Evolutionary conservation across 2,797 vertebrate genomes (phyloP), one percentile per base, ranked within the genome.

Genomic region (Gambusia yucatana): DNA sequence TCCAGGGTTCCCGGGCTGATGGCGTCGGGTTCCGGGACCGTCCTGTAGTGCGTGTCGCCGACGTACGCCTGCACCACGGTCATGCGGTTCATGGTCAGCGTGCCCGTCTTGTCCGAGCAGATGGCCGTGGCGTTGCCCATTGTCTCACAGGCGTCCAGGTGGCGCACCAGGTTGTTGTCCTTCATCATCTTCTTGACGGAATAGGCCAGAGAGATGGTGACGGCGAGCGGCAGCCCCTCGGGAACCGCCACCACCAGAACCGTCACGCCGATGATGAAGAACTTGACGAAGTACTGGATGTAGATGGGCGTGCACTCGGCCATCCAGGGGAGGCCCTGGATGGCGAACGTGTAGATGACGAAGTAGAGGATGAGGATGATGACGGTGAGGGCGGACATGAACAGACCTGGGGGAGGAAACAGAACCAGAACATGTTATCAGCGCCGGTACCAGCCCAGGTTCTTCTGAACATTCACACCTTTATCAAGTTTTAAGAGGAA

Each of bases 161-260:
- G 98, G 48, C 98, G 96, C 72, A 99, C 98, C 55, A 99, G 94
- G 94, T 99, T 99, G 88, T 99, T 99, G 93, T 99, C 98, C 88
- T 98, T 99, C 98, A 99, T 99, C 98, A 99, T 99, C 99, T 99
- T 99, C 98, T 99, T 99, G 20, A 99, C 98, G 0, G 98, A 99
- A 86, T 98, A 99, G 22, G 98, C 98, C 90, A 99, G 89, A 2
- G 98, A 98, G 92, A 99, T 99, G 89, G 98, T 99, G 85, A 99
- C 98, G 0, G 98, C 98, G 22, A 99, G 94, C 0, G 98, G 98
- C 71, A 99, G 95, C 6, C 98, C 98, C 89, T 99, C 98, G 0
- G 98, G 98, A 76, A 99, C 98, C 0, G 98, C 98, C 77, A 99
- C 98, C 78, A 99, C 98, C 78, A 99, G 90, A 47, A 99, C 98